These are phyloP conservation scores for Drosophila flavopinicola DNA, from an alignment of 2,888 invertebrate species.

Conservation along the genomic window DNA sequence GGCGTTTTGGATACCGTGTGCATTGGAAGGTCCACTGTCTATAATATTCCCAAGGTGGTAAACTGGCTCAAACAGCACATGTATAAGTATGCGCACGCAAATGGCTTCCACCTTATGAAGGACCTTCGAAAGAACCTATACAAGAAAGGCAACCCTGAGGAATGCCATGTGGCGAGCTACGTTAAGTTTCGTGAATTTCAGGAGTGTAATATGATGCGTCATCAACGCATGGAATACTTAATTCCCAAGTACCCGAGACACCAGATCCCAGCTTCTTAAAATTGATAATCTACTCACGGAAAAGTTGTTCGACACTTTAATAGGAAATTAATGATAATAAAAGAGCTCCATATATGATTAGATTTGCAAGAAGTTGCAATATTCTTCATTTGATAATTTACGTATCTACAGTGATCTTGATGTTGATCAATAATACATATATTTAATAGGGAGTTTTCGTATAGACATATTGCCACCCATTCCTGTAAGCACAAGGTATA, in stretches of 20 bases:
- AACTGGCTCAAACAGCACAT: not conserved
- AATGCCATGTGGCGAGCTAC: conserved; percentile 16
- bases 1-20: conserved; percentile 6
- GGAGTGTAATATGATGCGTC: conserved; percentile 10
- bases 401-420: too few species aligned
- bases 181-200: not conserved
- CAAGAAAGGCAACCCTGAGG: not conserved
- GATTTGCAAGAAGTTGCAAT: too few species aligned
- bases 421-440: too few species aligned
- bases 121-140: conserved; percentile 1
- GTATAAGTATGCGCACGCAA: not conserved
- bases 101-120: not conserved
- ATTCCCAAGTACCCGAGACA: conserved; percentile 29
- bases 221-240: conserved; percentile 31
- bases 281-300: not conserved
- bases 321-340: too few species aligned
- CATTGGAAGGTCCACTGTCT: conserved; percentile 6
- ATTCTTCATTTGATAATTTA: too few species aligned
- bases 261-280: not conserved
- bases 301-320: too few species aligned
- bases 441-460: too few species aligned
- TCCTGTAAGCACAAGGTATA: too few species aligned
- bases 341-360: too few species aligned
- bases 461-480: too few species aligned
- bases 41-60: conserved; percentile 8